Conservation (phyloP, 2,888 invertebrate species). For the Gnatocerus cornutus region DNA sequence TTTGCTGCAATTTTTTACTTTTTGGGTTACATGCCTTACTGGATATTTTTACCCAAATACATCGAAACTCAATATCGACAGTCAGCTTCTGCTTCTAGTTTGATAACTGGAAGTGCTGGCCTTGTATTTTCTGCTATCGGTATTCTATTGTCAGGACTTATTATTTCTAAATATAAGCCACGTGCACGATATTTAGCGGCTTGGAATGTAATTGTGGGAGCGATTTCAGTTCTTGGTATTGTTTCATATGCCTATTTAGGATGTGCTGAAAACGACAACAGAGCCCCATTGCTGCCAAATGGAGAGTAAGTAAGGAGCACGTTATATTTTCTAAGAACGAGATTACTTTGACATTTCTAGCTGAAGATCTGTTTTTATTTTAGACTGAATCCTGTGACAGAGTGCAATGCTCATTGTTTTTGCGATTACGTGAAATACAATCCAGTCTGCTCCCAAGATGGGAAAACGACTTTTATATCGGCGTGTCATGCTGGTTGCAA, state of each 20-base stretch:
- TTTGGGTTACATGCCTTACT: slow-evolving; percentile 82
- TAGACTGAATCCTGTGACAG: slow-evolving; percentile 69
- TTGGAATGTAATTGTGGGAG: slow-evolving; percentile 81
- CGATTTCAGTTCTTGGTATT: slow-evolving; percentile 77
- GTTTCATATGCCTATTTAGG: slow-evolving; percentile 79
- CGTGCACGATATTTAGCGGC: slow-evolving; percentile 78
- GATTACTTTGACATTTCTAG: no score
- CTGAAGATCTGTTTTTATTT: slow-evolving; percentile 48
- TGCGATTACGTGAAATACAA: slow-evolving; percentile 83
- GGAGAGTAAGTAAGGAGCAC: slow-evolving; percentile 65
- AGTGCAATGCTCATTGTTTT: slow-evolving; percentile 79
- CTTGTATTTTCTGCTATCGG: slow-evolving; percentile 82
- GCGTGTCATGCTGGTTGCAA: slow-evolving; percentile 87
- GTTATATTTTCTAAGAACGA: not conserved
- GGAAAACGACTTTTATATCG: slow-evolving; percentile 80
- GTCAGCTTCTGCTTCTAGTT: slow-evolving; percentile 83
- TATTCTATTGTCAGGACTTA: slow-evolving; percentile 78
- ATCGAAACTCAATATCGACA: slow-evolving; percentile 87
- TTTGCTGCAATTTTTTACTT: slow-evolving; percentile 83
- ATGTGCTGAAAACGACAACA: slow-evolving; percentile 77
- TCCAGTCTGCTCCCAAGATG: slow-evolving; percentile 80
- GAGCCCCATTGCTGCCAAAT: slow-evolving; percentile 68
- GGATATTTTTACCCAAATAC: slow-evolving; percentile 88
- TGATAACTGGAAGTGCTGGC: slow-evolving; percentile 82
- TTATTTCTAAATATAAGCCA: slow-evolving; percentile 80